These are phyloP conservation scores for Myiagra hebetior DNA, from an alignment of 2,113 vertebrate genomes.

Conservation along the genomic window DNA sequence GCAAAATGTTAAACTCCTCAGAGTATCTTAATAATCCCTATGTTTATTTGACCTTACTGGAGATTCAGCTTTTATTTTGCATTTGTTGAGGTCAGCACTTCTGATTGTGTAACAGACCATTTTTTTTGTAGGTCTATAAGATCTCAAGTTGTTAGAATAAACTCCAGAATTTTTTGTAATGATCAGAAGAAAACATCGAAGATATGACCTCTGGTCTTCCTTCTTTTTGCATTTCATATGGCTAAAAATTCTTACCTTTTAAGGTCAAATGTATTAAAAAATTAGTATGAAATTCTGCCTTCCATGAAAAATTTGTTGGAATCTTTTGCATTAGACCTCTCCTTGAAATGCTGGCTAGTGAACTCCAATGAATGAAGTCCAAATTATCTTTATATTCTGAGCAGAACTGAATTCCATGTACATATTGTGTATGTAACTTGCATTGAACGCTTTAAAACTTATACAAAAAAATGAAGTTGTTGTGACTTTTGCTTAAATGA, in stretches of 20 bases:
- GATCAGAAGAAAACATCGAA: background rate
- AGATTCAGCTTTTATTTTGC: background rate
- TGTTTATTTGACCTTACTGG: background rate
- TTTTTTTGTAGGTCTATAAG: background rate
- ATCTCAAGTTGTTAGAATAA: background rate
- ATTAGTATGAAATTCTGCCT: background rate
- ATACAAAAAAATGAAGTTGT: background rate
- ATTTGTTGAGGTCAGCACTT: background rate
- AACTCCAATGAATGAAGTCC: background rate
- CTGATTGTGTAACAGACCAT: background rate
- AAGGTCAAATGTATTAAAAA: background rate
- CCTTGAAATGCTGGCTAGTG: background rate
- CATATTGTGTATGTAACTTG: background rate
- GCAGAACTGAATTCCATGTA: background rate
- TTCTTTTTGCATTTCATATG: background rate
- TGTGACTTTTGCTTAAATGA: background rate
- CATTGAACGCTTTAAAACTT: background rate
- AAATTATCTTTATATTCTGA: background rate
- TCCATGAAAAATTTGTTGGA: background rate
- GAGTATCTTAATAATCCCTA: background rate
- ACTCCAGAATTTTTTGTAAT: background rate
- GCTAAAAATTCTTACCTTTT: background rate
- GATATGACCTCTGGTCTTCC: background rate
- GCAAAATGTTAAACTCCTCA: background rate
- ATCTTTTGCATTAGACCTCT: background rate